Conservation (phyloP, 2,113 vertebrate species). For the Halichoerus grypus region DNA sequence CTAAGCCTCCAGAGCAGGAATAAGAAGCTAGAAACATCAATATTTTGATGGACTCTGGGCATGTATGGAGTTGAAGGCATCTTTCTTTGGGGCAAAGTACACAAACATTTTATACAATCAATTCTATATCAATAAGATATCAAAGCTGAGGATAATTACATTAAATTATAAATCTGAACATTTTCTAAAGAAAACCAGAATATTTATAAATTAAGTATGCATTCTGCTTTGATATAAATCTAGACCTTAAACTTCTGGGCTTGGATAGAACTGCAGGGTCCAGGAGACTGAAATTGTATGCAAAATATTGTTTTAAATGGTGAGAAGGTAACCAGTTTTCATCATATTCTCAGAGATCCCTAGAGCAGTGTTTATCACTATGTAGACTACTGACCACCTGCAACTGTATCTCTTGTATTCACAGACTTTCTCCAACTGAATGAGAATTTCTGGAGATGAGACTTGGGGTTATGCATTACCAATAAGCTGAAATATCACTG, state of each 20-base stretch:
- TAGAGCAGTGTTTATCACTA: neutral
- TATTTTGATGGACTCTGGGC: neutral
- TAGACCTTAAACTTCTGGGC: neutral
- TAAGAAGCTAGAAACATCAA: neutral
- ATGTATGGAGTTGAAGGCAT: neutral
- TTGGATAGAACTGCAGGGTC: neutral
- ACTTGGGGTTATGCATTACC: neutral
- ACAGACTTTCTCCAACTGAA: neutral
- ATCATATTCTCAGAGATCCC: neutral
- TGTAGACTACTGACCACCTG: neutral
- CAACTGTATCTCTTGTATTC: neutral
- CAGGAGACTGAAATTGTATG: neutral
- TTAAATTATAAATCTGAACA: slow-evolving; percentile 2
- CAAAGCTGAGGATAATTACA: neutral
- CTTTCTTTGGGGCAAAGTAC: neutral
- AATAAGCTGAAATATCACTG: neutral
- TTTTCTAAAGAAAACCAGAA: neutral
- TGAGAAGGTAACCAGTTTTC: neutral
- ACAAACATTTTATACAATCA: neutral
- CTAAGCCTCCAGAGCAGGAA: neutral
- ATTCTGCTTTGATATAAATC: neutral
- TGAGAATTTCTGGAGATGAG: neutral
- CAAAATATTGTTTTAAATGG: slow-evolving; percentile 7
- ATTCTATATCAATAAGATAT: neutral
- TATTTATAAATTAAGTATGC: neutral